Conservation (phyloP, 1,140 invertebrate species). For the Glossosoma conforme region DNA sequence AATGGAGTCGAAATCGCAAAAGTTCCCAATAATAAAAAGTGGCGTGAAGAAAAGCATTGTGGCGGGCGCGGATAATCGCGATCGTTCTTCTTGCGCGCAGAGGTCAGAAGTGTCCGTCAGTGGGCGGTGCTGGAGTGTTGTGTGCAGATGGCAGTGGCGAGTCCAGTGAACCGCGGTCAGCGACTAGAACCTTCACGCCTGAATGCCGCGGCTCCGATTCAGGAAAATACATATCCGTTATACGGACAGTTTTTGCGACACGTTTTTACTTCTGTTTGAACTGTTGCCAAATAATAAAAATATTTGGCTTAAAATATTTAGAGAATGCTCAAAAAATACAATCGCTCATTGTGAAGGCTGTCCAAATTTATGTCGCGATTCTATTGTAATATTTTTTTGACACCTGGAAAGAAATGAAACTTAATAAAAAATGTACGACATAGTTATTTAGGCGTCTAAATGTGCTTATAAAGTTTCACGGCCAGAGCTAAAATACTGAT, state of each 20-base stretch:
- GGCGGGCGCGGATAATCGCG: conserved; percentile 20
- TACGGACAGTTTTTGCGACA: background rate
- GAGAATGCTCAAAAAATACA: too few species aligned
- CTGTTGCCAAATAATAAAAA: too few species aligned
- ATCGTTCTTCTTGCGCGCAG: conserved; percentile 22
- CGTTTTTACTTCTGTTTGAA: too few species aligned
- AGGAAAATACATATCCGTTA: conserved; percentile 22
- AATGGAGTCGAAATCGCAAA: conserved; percentile 34
- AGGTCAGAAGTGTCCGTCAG: conserved; percentile 19
- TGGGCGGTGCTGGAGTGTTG: conserved; percentile 7
- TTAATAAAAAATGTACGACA: too few species aligned
- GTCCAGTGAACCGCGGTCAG: conserved; percentile 20
- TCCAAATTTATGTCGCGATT: too few species aligned
- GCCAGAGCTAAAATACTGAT: too few species aligned
- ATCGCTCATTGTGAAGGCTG: too few species aligned
- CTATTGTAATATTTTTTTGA: too few species aligned
- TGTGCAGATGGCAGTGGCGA: conserved; percentile 8
- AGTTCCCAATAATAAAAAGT: conserved; percentile 24
- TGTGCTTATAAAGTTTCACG: too few species aligned
- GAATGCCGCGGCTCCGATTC: conserved; percentile 8
- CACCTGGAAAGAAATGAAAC: too few species aligned
- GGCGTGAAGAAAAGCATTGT: conserved; percentile 21
- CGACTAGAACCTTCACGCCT: conserved; percentile 16
- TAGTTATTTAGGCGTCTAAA: too few species aligned
- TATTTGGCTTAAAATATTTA: too few species aligned